A percentile compares a stretch with the other conserved stretches of the same genome.
These are phyloP conservation scores for Halichoeres trimaculatus DNA, from an alignment of 2,113 vertebrate genomes.

Conservation along the genomic window DNA sequence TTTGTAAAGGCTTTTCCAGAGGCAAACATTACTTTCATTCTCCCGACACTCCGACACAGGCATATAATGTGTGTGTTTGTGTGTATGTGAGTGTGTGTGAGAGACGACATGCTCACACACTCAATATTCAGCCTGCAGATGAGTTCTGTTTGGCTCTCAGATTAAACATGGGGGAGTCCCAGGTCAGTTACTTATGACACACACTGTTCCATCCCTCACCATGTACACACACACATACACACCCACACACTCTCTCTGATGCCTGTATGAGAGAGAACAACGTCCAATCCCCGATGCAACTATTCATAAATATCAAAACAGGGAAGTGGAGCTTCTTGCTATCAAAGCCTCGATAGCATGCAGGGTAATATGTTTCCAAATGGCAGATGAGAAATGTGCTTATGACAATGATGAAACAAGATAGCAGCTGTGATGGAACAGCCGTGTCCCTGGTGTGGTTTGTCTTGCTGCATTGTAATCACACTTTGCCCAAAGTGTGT, in stretches of 20 bases:
- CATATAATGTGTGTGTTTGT: conserved; percentile 30
- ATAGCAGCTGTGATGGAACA: conserved; percentile 69
- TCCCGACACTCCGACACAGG: conserved; percentile 60
- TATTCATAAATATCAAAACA: conserved; percentile 78
- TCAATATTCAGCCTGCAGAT: conserved; percentile 79
- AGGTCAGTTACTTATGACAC: conserved; percentile 80
- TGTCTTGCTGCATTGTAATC: conserved; percentile 69
- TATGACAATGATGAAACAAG: conserved; percentile 77
- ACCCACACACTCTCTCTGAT: conserved; percentile 47
- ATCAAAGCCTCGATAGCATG: conserved; percentile 70
- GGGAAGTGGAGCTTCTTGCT: conserved; percentile 68
- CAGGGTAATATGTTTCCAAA: conserved; percentile 73
- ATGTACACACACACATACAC: conserved; percentile 44
- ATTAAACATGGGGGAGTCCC: conserved; percentile 81
- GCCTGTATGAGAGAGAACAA: conserved; percentile 55
- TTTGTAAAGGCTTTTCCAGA: conserved; percentile 71
- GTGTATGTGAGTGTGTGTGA: conserved; percentile 36
- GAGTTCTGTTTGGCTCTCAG: conserved; percentile 77
- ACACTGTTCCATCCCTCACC: conserved; percentile 72
- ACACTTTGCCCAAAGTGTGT: conserved; percentile 57
- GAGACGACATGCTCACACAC: conserved; percentile 40
- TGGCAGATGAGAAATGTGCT: conserved; percentile 74
- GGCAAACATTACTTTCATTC: conserved; percentile 75
- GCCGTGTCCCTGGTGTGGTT: conserved; percentile 56
- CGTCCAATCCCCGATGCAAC: conserved; percentile 70